Conservation (phyloP, 1,140 invertebrate genomes). For the Nephila pilipes region DNA sequence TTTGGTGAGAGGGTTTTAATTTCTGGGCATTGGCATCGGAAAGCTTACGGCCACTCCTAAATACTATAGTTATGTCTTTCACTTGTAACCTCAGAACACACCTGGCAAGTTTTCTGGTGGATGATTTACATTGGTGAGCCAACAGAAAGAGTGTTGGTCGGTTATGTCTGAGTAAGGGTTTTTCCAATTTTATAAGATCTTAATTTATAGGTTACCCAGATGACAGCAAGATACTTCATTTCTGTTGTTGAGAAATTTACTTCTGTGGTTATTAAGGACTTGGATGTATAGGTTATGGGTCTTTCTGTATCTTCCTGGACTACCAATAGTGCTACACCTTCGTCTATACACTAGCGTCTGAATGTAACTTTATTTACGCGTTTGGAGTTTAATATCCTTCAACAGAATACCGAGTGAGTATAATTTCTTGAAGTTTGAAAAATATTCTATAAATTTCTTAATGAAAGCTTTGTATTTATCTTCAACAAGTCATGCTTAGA, state of each 20-base stretch:
- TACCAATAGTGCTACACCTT: conserved; percentile 82
- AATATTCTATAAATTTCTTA: conserved; percentile 31
- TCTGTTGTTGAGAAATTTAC: conserved; percentile 80
- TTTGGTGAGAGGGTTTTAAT: background rate
- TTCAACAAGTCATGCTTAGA: conserved; percentile 9
- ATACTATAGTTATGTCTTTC: conserved; percentile 76
- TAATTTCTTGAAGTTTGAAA: conserved; percentile 42
- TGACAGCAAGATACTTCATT: conserved; percentile 43
- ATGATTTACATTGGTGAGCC: conserved; percentile 81
- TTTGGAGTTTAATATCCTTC: conserved; percentile 23
- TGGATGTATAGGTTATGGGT: conserved; percentile 78
- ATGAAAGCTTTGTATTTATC: conserved; percentile 54
- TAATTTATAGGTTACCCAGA: background rate
- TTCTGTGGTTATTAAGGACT: conserved; percentile 78
- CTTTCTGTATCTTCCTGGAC: conserved; percentile 78
- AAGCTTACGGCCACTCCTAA: conserved; percentile 69
- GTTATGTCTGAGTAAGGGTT: background rate
- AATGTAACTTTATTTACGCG: conserved; percentile 79
- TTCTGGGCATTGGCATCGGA: conserved; percentile 67
- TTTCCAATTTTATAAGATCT: background rate
- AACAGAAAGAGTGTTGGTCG: conserved; percentile 57
- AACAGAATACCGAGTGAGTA: background rate
- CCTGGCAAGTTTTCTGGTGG: conserved; percentile 78
- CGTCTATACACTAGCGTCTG: conserved; percentile 82
- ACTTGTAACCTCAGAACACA: conserved; percentile 78